Evolutionary conservation across 2,113 vertebrate genomes (phyloP).

Genomic region (Hippoglossus stenolepis): DNA sequence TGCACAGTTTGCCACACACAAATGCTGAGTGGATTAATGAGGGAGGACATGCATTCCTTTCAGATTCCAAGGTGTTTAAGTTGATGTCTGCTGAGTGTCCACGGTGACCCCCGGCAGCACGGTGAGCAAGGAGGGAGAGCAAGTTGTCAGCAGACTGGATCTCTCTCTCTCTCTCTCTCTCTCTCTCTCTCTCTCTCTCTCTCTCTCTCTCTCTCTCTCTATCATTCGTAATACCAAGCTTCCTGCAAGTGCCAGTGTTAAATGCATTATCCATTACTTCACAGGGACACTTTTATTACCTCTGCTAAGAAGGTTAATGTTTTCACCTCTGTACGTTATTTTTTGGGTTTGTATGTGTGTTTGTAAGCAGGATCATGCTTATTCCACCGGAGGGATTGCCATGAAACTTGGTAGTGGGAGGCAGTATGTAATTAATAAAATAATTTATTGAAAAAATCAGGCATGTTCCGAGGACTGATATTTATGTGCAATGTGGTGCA

Average conservation of each 20-base stretch:
- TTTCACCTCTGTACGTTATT: too few species aligned
- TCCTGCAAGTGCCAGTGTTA: slow-evolving; percentile 46
- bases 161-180: not conserved
- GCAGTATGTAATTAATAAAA: too few species aligned
- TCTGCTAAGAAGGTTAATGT: too few species aligned
- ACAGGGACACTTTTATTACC: slow-evolving; percentile 20
- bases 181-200: slow-evolving; percentile 1
- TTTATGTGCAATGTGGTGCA: too few species aligned
- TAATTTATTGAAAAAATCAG: too few species aligned
- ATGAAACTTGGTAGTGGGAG: too few species aligned
- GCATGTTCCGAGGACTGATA: too few species aligned
- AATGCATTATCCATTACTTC: slow-evolving; percentile 27
- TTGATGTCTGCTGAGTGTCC: slow-evolving; percentile 17
- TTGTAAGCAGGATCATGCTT: too few species aligned
- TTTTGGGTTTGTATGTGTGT: not conserved
- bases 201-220: not conserved
- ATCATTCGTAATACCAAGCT: slow-evolving; percentile 61
- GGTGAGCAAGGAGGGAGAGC: slow-evolving; percentile 35
- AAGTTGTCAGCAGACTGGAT: slow-evolving; percentile 48
- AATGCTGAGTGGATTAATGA: slow-evolving; percentile 43
- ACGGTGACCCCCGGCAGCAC: slow-evolving; percentile 48
- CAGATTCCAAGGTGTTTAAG: slow-evolving; percentile 22
- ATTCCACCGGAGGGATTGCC: too few species aligned
- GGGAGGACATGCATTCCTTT: slow-evolving; percentile 33
- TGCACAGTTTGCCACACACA: slow-evolving; percentile 27